Base-by-base conservation (phyloP, 2,797 vertebrate species). In the Thunnus albacares region DNA sequence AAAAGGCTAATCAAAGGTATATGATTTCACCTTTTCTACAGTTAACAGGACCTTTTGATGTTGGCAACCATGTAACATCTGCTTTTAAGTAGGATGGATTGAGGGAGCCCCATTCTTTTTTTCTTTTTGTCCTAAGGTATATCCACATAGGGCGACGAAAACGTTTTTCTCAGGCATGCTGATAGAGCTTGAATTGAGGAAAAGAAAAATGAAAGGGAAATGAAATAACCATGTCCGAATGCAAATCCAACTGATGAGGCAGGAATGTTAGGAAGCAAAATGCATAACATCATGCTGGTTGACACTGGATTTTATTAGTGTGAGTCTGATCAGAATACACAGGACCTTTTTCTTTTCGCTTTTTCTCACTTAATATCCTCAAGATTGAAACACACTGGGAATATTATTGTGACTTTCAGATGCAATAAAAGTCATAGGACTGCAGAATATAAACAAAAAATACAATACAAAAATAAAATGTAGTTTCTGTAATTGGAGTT, bases 51-150 rank as follows among this genome's bases (percentile, higher is more conserved):
- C 68, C 76, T 90, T 94, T 94, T 95, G 89, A 95, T 95, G 94
- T 94, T 91, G 87, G 84, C 87, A 92, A 88, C 86, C 84, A 89
- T 87, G 73, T 90, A 91, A 95, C 95, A 96, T 95, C 92, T 95
- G 94, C 92, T 94, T 94, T 92, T 83, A 90, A 87, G 87, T 89
- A 91, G 47, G 75, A 63, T 72, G 71, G 70, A 82, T 76, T 67
- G 77, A 77, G 53, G 70, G 76, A 79, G 71, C 76, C 63, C 60
- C 62, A 61, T 51, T 83, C 14, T 80, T 72, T 62, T 20, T 75
- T 62, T 71, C 79, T 60, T 71, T 69, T 58, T 43, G 41, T 76
- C 65, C 71, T 43, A 63, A 85, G 90, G 75, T 81, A 83, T 83
- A 88, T 71, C 70, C 81, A 84, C 68, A 86, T 75, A 82, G 53